Evolutionary conservation across 2,888 invertebrate species (phyloP).

Genomic region (Pemphredon lugubris): DNA sequence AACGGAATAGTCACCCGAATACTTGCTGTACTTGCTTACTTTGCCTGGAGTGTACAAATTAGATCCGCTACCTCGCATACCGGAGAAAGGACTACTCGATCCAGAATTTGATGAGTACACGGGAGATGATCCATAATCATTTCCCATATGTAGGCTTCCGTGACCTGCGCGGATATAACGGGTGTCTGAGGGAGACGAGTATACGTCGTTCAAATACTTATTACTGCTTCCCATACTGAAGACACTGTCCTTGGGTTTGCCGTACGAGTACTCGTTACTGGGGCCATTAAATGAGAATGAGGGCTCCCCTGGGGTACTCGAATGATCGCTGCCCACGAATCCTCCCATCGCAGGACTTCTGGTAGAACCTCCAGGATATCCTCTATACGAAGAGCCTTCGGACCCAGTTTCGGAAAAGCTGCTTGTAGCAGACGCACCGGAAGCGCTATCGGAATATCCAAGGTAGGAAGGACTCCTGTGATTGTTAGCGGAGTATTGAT

Average conservation of each 20-base stretch:
- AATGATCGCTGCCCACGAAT: constrained; percentile 43
- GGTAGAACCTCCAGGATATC: constrained; percentile 30
- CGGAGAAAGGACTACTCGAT: constrained; percentile 29
- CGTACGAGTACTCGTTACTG: constrained; percentile 52
- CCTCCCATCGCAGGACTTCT: constrained; percentile 9
- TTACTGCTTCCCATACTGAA: constrained; percentile 13
- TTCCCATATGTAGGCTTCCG: constrained; percentile 17
- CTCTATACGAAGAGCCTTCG: constrained; percentile 29
- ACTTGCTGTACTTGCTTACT: constrained; percentile 50
- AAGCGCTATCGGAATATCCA: constrained; percentile 24
- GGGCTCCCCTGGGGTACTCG: constrained; percentile 36
- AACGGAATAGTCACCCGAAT: constrained; percentile 41
- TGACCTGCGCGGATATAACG: constrained; percentile 53
- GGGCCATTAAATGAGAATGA: constrained; percentile 44
- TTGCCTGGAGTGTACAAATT: constrained; percentile 50
- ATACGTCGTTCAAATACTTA: constrained; percentile 41
- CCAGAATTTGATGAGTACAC: constrained; percentile 35
- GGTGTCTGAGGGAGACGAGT: constrained; percentile 34
- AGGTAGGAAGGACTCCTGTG: constrained; percentile 26
- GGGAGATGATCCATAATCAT: constrained; percentile 35
- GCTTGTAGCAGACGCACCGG: constrained; percentile 28
- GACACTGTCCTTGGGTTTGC: constrained; percentile 52
- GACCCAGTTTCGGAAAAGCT: constrained; percentile 34
- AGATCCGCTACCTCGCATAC: constrained; percentile 37
- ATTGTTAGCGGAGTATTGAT: constrained; percentile 26